Base-by-base conservation (phyloP, 2,888 invertebrate genomes). In the Aporophyla lueneburgensis region DNA sequence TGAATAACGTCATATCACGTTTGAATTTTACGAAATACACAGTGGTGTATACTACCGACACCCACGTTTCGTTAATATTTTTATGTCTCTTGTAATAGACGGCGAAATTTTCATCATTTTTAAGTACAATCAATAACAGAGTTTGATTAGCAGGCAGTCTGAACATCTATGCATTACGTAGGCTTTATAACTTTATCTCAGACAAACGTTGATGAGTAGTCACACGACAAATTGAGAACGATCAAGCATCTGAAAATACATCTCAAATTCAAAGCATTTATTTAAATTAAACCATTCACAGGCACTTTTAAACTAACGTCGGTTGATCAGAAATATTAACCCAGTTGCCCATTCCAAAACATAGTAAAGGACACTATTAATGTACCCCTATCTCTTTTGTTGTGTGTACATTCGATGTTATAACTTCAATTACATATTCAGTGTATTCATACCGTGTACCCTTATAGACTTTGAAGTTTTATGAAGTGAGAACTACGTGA, bases 401-500 rank as follows among this genome's bases (percentile, higher is more conserved):
- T 54, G 16, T 27, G 27, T 27, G 16, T 69, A 43, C 51, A 67
- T 58, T 6, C 10, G 40, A 78, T 67, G 27, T 68, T 71, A 66
- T 74, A 58, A 46, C 58, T 65, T 33, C 3, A 68, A 78, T 79
- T 70, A 51, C 56, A 46, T 46, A 58, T 78, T 53, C 0, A 78
- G 70, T 71, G 33, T 76, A 83, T 84, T 80, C 84, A 74, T 62
- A 62, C 46, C 43, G 71, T 71, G 80, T 84, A 61, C 40, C 69
- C 73, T 69, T 74, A 63, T 84, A 85, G 65, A 84, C 78, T 84
- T 65, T 66, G 19, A 53, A 53, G 76, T 76, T 83, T 83, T 80
- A 73, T 76, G 40, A 61, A 58, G 70, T 76, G 61, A 58, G 49
- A 71, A 71, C 51, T 80, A 84, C 81, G 84, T 83, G 81, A 69